Evolutionary conservation across 1,140 invertebrate species (phyloP), one percentile per base, ranked within the genome.

Genomic region (Aphelinus atriplicis): DNA sequence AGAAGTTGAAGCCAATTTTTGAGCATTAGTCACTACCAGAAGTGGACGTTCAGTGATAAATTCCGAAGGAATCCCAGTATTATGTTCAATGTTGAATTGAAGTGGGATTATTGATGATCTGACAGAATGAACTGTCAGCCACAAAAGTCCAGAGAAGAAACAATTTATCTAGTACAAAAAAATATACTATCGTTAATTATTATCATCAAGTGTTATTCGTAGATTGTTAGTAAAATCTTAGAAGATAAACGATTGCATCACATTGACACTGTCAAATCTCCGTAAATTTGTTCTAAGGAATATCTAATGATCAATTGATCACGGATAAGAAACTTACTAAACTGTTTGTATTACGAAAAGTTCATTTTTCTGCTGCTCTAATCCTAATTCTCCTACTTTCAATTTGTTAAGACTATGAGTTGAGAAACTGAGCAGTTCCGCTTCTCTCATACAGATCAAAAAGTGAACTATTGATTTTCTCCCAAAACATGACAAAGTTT

Each of bases 331-430:
- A 75, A 76, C 53, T 76, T 58, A 76, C 68, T 71, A 76, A 76
- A 71, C 4, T 43, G 68, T 56, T 75, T 75, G 62, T 71, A 66
- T 26, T 76, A 76, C 68, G 74, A 76, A 76, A 71, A 76, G 67
- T 76, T 71, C 55, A 6, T 26, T 60, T 46, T 62, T 47, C 26
- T 26, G 26, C 26, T 26, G 26, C 26, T 26, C 26, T 26, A 26
- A 26, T 26, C 26, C 26, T 26, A 26, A 26, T 26, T 26, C 26
- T 26, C 26, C 26, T 26, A 26, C 26, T 26, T 26, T 26, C 26
- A 26, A 26, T 26, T 26, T 26, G 26, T 26, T 26, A 26, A 26
- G 26, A 26, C 26, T 26, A 26, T 26, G 26, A 26, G 26, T 26
- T 26, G 26, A 26, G 26, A 26, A 26, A 26, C 26, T 26, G 26